phyloP scores from a whole-genome alignment of 2,113 vertebrate species.

The Loxodonta africana region DNA sequence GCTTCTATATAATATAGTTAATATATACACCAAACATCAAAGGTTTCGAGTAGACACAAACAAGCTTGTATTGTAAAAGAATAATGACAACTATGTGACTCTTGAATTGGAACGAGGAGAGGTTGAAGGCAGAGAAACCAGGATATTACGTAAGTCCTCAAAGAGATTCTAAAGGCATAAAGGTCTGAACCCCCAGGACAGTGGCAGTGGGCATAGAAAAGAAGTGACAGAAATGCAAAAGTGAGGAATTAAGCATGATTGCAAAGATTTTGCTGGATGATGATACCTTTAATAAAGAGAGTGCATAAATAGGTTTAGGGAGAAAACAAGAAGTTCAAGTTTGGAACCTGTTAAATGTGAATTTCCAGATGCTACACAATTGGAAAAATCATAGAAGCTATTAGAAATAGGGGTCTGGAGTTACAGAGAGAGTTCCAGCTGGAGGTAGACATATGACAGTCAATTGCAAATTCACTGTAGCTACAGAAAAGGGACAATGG shows the following conservation, averaged over 20 bases:
- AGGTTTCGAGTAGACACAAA: neutral
- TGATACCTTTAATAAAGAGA: neutral
- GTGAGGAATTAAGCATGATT: neutral
- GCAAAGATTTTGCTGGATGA: neutral
- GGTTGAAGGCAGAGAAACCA: neutral
- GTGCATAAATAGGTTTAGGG: neutral
- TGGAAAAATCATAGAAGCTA: neutral
- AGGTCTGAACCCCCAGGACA: neutral
- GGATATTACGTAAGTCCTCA: neutral
- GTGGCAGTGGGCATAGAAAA: neutral
- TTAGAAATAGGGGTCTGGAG: neutral
- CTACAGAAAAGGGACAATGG: neutral
- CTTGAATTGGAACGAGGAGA: neutral
- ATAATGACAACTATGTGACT: neutral
- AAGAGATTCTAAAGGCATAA: neutral
- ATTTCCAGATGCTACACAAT: neutral
- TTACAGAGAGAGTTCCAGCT: neutral
- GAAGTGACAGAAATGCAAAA: neutral
- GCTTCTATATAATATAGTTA: neutral
- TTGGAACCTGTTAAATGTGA: neutral
- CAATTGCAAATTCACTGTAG: neutral
- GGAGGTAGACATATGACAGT: neutral
- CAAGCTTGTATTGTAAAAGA: neutral
- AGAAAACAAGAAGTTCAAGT: neutral
- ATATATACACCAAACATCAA: neutral